Conservation (phyloP, 2,797 vertebrate species). For the Alcedo quadribrachys region DNA sequence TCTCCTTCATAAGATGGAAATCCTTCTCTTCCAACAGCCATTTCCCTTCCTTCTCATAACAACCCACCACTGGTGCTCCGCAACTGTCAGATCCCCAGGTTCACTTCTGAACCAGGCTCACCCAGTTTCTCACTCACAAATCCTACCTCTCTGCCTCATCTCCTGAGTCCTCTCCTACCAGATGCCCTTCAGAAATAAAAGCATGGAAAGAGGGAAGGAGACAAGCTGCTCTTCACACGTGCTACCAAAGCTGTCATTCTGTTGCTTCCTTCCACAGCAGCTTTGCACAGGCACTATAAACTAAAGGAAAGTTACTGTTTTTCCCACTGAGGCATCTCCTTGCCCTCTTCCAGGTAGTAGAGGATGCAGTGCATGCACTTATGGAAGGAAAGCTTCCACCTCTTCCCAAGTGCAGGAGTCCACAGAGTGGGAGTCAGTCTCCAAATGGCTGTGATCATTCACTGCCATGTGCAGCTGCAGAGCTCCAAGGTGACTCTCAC, state of each 20-base stretch:
- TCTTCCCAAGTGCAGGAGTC: not conserved
- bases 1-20: not conserved
- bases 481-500: not conserved
- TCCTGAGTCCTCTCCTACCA: not conserved
- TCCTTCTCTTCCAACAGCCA: not conserved
- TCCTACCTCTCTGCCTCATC: not conserved
- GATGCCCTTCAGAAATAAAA: not conserved
- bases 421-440: not conserved
- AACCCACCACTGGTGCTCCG: not conserved
- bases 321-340: not conserved
- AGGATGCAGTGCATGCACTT: not conserved
- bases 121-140: not conserved
- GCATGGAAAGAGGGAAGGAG: not conserved
- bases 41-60: not conserved
- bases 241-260: not conserved
- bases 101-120: not conserved
- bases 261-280: not conserved
- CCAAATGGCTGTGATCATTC: not conserved
- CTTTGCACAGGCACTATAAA: not conserved
- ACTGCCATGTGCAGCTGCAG: not conserved
- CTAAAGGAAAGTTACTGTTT: not conserved
- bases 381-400: not conserved
- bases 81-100: not conserved
- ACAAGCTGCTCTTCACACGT: not conserved
- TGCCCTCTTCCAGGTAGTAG: not conserved